Percentiles rank a stretch among this genome's conserved stretches.
These are phyloP conservation scores for Conus betulinus DNA, from an alignment of 1,140 invertebrate species.

Conservation along the genomic window DNA sequence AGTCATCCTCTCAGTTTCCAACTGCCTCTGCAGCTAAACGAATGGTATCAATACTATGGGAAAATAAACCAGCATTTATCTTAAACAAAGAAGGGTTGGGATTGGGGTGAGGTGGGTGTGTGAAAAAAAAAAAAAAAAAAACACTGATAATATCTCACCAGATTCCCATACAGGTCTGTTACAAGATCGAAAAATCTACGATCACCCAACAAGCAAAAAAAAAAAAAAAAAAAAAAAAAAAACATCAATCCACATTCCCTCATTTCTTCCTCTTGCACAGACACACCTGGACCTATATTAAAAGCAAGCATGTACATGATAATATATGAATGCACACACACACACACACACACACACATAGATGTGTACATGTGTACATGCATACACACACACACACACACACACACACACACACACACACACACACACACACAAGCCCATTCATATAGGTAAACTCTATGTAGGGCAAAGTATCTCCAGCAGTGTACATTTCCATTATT, in stretches of 20 bases:
- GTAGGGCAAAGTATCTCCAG: background rate
- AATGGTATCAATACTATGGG: too few species aligned
- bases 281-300: background rate
- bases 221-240: background rate
- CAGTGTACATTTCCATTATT: too few species aligned
- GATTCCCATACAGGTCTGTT: too few species aligned
- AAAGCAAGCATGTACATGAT: background rate
- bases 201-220: background rate
- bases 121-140: too few species aligned
- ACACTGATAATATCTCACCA: too few species aligned
- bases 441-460: background rate
- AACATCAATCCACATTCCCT: background rate
- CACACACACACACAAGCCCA: constrained; percentile 6
- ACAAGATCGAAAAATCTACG: too few species aligned
- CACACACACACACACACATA: constrained; percentile 12
- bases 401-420: constrained; percentile 18
- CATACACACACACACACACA: constrained; percentile 12
- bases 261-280: too few species aligned
- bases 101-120: too few species aligned
- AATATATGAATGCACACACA: constrained; percentile 2
- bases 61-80: too few species aligned
- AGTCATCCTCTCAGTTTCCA: too few species aligned
- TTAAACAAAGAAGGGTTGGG: too few species aligned
- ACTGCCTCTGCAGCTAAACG: too few species aligned
- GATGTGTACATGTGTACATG: background rate